phyloP scores from a whole-genome alignment of 2,797 vertebrate species.

The Halcyon leucocephala region DNA sequence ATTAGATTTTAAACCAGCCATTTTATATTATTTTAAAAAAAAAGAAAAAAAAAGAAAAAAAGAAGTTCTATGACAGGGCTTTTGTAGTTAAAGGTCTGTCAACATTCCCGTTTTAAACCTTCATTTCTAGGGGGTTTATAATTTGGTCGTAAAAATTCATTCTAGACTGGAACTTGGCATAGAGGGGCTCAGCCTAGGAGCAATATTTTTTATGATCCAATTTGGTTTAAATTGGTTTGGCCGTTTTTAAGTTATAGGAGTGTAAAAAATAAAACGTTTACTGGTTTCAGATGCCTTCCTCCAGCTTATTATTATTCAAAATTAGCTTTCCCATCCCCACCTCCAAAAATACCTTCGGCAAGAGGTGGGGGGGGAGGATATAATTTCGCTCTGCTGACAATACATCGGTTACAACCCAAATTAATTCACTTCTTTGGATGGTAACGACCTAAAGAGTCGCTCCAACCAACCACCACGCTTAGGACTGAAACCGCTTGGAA shows the following conservation, averaged over 20 bases:
- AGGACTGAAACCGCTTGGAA: neutral
- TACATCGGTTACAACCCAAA: neutral
- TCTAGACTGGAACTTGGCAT: conserved; percentile 71
- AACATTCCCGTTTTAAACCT: conserved; percentile 68
- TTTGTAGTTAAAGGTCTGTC: conserved; percentile 74
- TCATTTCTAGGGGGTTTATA: conserved; percentile 72
- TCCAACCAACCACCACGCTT: neutral
- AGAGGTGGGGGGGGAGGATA: neutral
- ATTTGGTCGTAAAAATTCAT: conserved; percentile 76
- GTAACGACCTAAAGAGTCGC: neutral
- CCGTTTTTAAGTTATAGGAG: conserved; percentile 72
- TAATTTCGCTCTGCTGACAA: neutral
- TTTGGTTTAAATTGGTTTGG: conserved; percentile 73
- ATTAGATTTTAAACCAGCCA: conserved; percentile 66
- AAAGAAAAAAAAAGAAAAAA: neutral
- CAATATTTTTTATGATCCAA: conserved; percentile 74
- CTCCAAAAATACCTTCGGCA: neutral
- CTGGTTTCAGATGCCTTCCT: conserved; percentile 67
- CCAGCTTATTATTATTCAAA: conserved; percentile 58
- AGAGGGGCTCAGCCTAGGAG: conserved; percentile 61
- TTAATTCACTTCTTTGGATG: neutral
- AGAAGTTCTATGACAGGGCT: conserved; percentile 41
- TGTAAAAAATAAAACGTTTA: conserved; percentile 73
- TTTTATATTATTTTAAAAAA: neutral
- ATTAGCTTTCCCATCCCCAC: conserved; percentile 37